Percentiles rank a stretch among this genome's conserved stretches.
Evolutionary conservation across 2,113 vertebrate genomes (phyloP).

Genomic region (Alligator mississippiensis): DNA sequence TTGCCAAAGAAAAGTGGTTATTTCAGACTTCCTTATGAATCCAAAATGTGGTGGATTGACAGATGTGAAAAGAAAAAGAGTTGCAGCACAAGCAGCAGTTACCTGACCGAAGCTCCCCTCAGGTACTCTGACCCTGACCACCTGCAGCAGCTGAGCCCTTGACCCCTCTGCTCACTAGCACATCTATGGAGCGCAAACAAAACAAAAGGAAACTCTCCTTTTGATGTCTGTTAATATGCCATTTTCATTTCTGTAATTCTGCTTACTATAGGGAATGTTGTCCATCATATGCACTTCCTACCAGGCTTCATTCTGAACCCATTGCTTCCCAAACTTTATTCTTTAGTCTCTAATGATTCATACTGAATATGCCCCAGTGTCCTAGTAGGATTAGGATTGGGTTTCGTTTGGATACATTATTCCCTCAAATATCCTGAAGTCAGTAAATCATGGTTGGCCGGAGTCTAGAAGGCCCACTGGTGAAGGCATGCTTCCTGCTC

Average conservation of each 20-base stretch:
- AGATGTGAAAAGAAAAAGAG: not conserved
- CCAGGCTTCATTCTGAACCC: not conserved
- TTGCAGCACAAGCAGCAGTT: not conserved
- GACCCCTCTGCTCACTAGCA: not conserved
- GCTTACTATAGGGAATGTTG: no score
- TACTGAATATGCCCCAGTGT: constrained; percentile 9
- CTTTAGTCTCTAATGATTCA: not conserved
- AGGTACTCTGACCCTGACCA: not conserved
- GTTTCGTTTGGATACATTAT: not conserved
- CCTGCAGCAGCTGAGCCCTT: not conserved
- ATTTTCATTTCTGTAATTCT: no score
- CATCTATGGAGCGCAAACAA: not conserved
- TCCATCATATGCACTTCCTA: not conserved
- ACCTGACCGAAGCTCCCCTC: not conserved
- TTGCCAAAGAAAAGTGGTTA: not conserved
- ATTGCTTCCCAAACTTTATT: constrained; percentile 32
- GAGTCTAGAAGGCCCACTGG: no score
- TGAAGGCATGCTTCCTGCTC: no score
- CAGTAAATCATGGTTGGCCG: not conserved
- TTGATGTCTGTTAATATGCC: not conserved
- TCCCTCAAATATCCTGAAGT: not conserved
- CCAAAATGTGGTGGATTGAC: not conserved
- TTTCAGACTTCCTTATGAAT: not conserved
- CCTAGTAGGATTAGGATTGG: constrained; percentile 5
- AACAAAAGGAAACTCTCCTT: not conserved